Conservation (phyloP, 2,113 vertebrate species). For the Mus musculus region GRCm39 chr1:11980001-11980500, state of each 20-base stretch:
- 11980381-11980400: background rate
- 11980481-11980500: background rate
- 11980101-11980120: background rate
- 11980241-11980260: too few relatives aligned
- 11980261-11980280: background rate
- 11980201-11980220: background rate
- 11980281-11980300: background rate
- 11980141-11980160: background rate
- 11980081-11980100: background rate
- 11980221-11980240: background rate
- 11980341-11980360: background rate
- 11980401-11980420: background rate
- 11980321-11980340: background rate
- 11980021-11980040: background rate
- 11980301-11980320: background rate
- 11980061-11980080: background rate
- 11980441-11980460: background rate
- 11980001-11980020: background rate
- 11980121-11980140: background rate
- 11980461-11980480: background rate
- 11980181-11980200: background rate
- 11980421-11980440: background rate
- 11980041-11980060: background rate
- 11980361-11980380: background rate
- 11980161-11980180: background rate